These are phyloP conservation scores for Dryocosmus kuriphilus DNA, from an alignment of 2,888 invertebrate species.

Conservation along the genomic window DNA sequence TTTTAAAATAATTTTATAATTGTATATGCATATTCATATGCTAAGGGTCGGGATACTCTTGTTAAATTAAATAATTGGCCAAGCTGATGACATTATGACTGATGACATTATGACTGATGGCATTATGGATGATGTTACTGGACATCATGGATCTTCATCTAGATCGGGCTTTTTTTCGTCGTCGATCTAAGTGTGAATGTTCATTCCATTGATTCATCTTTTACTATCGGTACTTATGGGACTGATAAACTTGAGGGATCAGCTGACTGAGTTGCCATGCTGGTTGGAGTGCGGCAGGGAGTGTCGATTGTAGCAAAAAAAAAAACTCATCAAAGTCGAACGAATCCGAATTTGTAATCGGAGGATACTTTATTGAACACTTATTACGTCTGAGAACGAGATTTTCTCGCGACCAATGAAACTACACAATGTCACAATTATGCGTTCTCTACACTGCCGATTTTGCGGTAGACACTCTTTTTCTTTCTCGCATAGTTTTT, in stretches of 20 bases:
- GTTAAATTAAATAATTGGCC: slow-evolving; percentile 28
- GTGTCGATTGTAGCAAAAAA: slow-evolving; percentile 35
- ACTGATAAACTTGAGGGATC: slow-evolving; percentile 30
- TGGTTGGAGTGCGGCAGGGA: slow-evolving; percentile 11
- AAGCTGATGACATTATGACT: slow-evolving; percentile 15
- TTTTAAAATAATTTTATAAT: slow-evolving; percentile 37
- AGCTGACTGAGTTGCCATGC: background rate
- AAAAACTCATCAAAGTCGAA: slow-evolving; percentile 15
- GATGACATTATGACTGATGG: background rate
- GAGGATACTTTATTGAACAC: slow-evolving; percentile 13
- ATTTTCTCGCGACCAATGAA: slow-evolving; percentile 28
- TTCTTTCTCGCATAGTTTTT: slow-evolving; percentile 21
- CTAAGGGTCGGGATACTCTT: slow-evolving; percentile 8
- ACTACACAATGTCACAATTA: slow-evolving; percentile 28
- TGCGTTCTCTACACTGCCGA: slow-evolving; percentile 35
- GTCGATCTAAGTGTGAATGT: background rate
- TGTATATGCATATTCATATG: slow-evolving; percentile 3
- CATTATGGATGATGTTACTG: background rate
- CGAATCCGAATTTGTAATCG: slow-evolving; percentile 12
- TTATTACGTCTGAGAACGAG: background rate
- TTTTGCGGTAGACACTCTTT: slow-evolving; percentile 16
- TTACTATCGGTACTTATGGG: slow-evolving; percentile 24
- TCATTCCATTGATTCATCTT: slow-evolving; percentile 21
- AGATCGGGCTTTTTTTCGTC: background rate
- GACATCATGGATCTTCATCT: too few relatives aligned